phyloP scores from a whole-genome alignment of 2,113 vertebrate genomes.

The Malurus elegans region DNA sequence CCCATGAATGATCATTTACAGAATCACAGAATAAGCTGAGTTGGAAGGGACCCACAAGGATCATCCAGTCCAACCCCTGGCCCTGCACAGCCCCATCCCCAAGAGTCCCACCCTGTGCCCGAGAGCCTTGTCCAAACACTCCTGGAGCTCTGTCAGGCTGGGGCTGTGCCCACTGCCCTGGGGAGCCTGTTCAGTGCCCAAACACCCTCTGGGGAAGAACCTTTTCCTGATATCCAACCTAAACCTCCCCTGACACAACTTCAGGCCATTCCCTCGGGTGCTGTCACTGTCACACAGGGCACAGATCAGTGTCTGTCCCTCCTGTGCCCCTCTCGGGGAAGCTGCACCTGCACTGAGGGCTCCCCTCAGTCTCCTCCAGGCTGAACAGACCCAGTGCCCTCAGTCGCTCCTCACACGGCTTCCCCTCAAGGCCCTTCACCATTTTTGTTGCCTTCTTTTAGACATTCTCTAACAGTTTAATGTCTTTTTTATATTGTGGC shows the following conservation, averaged over 20 bases:
- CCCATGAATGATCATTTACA: neutral
- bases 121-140: neutral
- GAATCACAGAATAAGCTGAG: neutral
- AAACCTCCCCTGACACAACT: neutral
- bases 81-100: neutral
- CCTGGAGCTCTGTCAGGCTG: neutral
- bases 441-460: neutral
- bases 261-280: neutral
- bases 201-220: neutral
- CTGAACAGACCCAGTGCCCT: neutral
- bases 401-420: neutral
- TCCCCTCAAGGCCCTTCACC: neutral
- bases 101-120: neutral
- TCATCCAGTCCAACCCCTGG: neutral
- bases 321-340: neutral
- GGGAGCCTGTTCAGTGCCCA: neutral
- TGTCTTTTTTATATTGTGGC: neutral
- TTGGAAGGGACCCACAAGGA: fast-evolving
- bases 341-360: neutral
- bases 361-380: neutral
- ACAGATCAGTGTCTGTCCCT: neutral
- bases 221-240: neutral
- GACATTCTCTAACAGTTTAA: neutral
- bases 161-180: neutral
- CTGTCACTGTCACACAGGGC: neutral